These are phyloP conservation scores for Venustaconcha ellipsiformis DNA, from an alignment of 1,140 invertebrate species.

Conservation along the genomic window DNA sequence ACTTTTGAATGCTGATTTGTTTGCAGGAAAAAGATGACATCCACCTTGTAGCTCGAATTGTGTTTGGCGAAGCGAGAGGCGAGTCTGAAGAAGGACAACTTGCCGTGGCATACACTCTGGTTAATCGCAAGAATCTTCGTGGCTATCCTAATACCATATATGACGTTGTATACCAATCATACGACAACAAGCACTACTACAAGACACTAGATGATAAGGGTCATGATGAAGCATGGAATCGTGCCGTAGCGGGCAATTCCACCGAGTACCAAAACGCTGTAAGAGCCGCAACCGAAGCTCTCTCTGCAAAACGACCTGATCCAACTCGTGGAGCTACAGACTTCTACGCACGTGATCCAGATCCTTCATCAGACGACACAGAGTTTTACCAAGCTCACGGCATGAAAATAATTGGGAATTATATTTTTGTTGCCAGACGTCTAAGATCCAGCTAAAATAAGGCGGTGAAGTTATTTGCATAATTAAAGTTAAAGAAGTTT, in stretches of 20 bases:
- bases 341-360: too few species aligned
- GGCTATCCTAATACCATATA: constrained; percentile 1
- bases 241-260: neutral
- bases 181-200: neutral
- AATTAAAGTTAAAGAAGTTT: too few species aligned
- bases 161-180: neutral
- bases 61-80: constrained; percentile 10
- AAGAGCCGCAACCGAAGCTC: neutral
- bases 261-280: neutral
- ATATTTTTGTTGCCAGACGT: neutral
- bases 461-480: too few species aligned
- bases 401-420: neutral
- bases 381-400: neutral
- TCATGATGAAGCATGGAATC: neutral
- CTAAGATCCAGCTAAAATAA: too few species aligned
- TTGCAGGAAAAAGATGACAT: neutral
- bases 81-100: neutral
- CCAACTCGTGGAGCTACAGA: neutral
- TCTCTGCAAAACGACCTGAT: neutral
- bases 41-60: constrained; percentile 1
- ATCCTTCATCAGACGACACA: neutral
- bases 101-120: constrained; percentile 8
- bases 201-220: neutral
- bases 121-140: neutral
- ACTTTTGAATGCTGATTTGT: too few species aligned